Evolutionary conservation across 37 sponge, comb jelly and placozoan species (phyloP), one percentile per base, ranked within the genome.

Genomic region (Ianthella basta): DNA sequence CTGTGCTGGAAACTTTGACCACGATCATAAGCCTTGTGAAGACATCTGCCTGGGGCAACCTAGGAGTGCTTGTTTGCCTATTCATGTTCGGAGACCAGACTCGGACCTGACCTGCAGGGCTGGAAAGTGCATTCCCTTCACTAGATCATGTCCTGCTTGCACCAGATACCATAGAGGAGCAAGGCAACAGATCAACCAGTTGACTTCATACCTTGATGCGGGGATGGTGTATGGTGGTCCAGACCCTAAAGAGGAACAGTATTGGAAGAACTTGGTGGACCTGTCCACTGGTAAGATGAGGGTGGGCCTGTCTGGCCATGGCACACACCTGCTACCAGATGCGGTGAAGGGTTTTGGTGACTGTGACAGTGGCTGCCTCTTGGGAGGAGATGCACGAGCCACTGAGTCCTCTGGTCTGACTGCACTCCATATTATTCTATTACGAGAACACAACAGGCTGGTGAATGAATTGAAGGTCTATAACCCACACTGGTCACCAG

Each of bases 171-270:
- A 41, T 12, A 23, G 3, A 50, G 64, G 4, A 0, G 82, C 93
- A 14, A 67, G 97, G n/a, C 80, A 92, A 40, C 95, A 94, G 80
- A 54, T 94, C 29, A 97, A 94, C 64, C 91, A 92, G 41, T 69
- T 97, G 15, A 97, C 98, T 0, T 88, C 95, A 8, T 97, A 80
- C 69, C 86, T 97, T 23, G 98, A 97, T 82, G 98, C 87, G 4
- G 92, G 93, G 18, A 60, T 75, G 19, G 88, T 97, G 29, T 97
- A 97, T 60, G 98, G 98, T n/a, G 78, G 78, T 40, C 78, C 78
- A 75, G 78, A 75, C 54, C 78, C 54, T 18, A 10, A 75, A 4
- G 78, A 75, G 25, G 38, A 36, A 1, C 54, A 75, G 14, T 41
- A 40, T 14, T 75, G 78, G 78, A 75, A 25, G 78, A 75, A 75